These are phyloP conservation scores for Euura saliciscinereae DNA, from an alignment of 1,140 invertebrate genomes.

Conservation along the genomic window DNA sequence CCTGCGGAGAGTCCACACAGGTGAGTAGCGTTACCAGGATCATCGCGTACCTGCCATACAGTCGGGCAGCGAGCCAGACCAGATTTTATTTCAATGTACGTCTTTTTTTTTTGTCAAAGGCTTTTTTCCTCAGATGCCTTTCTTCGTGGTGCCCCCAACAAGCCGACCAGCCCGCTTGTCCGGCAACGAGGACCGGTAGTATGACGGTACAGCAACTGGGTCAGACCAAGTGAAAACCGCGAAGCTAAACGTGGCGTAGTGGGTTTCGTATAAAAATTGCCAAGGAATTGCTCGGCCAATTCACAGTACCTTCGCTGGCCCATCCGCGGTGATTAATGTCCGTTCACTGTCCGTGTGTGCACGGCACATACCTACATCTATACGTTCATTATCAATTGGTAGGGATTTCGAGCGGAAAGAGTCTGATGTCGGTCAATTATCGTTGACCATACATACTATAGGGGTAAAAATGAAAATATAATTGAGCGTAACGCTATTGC, in stretches of 20 bases:
- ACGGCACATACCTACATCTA: neutral
- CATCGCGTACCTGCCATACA: neutral
- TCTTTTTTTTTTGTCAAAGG: neutral
- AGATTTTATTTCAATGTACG: constrained; percentile 5
- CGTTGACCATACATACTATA: neutral
- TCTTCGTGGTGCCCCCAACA: neutral
- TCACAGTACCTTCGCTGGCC: neutral
- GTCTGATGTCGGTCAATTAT: neutral
- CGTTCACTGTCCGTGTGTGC: neutral
- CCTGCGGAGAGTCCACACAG: neutral
- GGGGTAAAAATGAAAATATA: constrained; percentile 7
- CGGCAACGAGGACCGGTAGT: neutral
- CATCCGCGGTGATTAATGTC: neutral
- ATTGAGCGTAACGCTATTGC: neutral
- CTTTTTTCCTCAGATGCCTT: neutral
- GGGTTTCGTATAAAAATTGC: constrained; percentile 1
- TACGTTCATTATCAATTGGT: neutral
- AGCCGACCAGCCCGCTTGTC: neutral
- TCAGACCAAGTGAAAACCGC: constrained; percentile 46
- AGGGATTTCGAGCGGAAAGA: neutral
- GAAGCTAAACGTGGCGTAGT: constrained; percentile 25
- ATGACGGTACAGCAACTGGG: constrained; percentile 30
- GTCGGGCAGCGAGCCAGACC: neutral
- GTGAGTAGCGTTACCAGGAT: neutral
- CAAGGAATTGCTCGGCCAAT: neutral